Conservation (phyloP, 2,113 vertebrate genomes). For the Anthoscopus minutus region DNA sequence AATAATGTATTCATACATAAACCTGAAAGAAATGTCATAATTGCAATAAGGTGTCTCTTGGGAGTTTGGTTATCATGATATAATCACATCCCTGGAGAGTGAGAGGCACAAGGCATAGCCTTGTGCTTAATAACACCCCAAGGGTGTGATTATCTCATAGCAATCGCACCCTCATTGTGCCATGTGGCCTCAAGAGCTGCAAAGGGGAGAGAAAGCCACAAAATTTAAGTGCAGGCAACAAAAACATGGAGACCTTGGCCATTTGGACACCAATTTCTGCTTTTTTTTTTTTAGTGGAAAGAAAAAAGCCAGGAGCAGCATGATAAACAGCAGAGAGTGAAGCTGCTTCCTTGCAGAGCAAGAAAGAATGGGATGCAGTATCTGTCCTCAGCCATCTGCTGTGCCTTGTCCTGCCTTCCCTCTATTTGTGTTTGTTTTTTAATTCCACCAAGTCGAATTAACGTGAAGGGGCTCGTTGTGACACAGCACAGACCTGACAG, state of each 20-base stretch:
- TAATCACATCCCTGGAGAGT: slow-evolving; percentile 54
- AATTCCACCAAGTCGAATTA: neutral
- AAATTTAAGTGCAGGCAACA: neutral
- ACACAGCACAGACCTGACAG: neutral
- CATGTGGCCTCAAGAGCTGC: slow-evolving; percentile 23
- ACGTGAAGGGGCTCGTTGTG: neutral
- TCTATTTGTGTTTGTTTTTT: neutral
- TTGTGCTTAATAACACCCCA: slow-evolving; percentile 65
- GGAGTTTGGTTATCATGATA: slow-evolving; percentile 64
- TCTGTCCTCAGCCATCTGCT: slow-evolving; percentile 61
- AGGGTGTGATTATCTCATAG: slow-evolving; percentile 59
- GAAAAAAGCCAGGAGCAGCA: neutral
- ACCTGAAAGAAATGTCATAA: slow-evolving; percentile 70
- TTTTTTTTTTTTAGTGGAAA: neutral
- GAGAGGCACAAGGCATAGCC: slow-evolving; percentile 49
- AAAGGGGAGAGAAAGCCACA: neutral
- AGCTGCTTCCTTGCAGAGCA: slow-evolving; percentile 38
- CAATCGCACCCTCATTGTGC: slow-evolving; percentile 56
- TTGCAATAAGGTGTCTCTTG: slow-evolving; percentile 67
- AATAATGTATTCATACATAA: slow-evolving; percentile 68
- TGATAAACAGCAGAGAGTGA: slow-evolving; percentile 34
- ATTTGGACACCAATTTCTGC: neutral
- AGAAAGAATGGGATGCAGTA: slow-evolving; percentile 31
- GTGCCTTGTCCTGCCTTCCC: slow-evolving; percentile 11
- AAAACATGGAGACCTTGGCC: neutral